Base-by-base conservation (phyloP, 2,113 vertebrate species). In the Tragelaphus imberbis region DNA sequence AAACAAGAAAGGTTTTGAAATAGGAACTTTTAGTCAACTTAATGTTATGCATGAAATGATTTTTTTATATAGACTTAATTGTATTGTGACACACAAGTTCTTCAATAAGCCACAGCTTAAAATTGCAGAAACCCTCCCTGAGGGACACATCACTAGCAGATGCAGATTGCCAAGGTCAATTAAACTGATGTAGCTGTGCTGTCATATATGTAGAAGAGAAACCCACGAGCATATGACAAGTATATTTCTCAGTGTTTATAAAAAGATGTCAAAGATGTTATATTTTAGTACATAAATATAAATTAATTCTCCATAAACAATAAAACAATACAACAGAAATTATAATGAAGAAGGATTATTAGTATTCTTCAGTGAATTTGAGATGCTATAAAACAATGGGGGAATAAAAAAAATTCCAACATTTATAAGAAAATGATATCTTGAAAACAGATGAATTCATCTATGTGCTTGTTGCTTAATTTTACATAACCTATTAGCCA, bases 111-210 rank as follows among this genome's bases (percentile, higher is more conserved):
- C 23, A 40, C 93, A 97, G 97, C 85, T 98, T 95, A 95, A 98
- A 97, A 97, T 81, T 94, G 94, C 97, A 91, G 13, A 95, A 95
- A 85, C 87, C 4, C 11, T 97, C 97, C 98, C 98, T 98, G 80
- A 91, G 98, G 98, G 98, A 98, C 80, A 61, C 91, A 97, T 89
- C 94, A 94, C 94, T 75, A 97, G 97, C 98, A 99, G 98, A 98
- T 98, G 98, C 97, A 98, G 96, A 98, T 98, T 98, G 98, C 99
- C 98, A 98, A 98, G 98, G 98, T 98, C 98, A 99, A 99, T 99
- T 99, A 99, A 98, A 98, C 98, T 98, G 98, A 98, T 97, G 98
- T 96, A 98, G 98, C 84, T 97, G 65, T 88, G 89, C 98, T 98
- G 98, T 98, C 98, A 98, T 88, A 98, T 95, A 98, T 16, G 81